phyloP scores from a whole-genome alignment of 2,113 vertebrate species.

The Macroglossus sobrinus region DNA sequence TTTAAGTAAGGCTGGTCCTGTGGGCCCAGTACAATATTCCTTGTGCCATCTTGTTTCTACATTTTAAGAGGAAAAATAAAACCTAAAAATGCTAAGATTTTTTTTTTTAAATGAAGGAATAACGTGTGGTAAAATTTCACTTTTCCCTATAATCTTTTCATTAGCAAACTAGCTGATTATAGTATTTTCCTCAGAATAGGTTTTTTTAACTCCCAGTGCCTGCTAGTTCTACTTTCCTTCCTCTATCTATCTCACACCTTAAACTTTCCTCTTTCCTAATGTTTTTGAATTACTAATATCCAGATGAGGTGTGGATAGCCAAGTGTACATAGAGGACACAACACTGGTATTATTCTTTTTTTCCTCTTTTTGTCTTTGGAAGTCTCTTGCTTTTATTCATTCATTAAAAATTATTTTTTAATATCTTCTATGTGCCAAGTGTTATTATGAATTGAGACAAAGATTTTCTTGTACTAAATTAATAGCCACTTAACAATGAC shows the following conservation, averaged over 20 bases:
- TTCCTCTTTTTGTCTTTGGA: background rate
- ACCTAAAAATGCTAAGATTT: background rate
- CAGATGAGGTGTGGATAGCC: background rate
- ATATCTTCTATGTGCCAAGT: background rate
- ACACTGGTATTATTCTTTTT: background rate
- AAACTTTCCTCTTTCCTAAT: background rate
- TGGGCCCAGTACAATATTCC: background rate
- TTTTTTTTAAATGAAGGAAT: background rate
- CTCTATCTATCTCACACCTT: background rate
- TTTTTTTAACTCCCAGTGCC: background rate
- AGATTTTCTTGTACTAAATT: background rate
- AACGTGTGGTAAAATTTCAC: background rate
- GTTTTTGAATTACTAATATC: background rate
- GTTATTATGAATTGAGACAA: background rate
- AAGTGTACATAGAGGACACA: background rate
- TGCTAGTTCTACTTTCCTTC: background rate
- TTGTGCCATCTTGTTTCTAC: background rate
- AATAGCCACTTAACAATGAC: background rate
- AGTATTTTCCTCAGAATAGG: background rate
- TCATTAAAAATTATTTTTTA: constrained; percentile 15
- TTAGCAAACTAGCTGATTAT: background rate
- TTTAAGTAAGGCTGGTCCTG: background rate
- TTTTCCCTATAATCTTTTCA: background rate
- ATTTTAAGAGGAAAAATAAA: background rate
- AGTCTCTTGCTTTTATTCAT: background rate